Conservation (phyloP, 1,140 invertebrate genomes). For the Vanessa atalanta region DNA sequence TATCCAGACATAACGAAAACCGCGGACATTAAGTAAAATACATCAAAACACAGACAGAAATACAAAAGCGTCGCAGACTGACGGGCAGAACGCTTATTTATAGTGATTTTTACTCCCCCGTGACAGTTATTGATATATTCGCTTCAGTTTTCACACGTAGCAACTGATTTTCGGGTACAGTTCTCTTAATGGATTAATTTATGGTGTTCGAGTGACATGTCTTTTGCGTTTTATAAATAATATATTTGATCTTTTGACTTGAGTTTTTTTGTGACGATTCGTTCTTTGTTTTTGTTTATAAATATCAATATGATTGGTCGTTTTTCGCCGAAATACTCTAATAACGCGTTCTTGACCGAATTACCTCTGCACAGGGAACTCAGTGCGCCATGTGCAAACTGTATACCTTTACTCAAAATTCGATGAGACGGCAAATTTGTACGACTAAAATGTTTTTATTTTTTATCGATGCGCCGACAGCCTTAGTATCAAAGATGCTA, state of each 20-base stretch:
- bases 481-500: no score
- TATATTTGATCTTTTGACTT: background rate
- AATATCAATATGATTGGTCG: no score
- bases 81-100: constrained; percentile 59
- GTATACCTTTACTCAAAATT: no score
- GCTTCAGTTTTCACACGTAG: constrained; percentile 33
- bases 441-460: no score
- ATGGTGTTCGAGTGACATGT: constrained; percentile 13
- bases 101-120: constrained; percentile 46
- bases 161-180: constrained; percentile 17
- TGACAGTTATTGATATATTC: constrained; percentile 46
- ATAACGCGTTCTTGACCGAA: no score
- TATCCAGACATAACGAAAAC: constrained; percentile 51
- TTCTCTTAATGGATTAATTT: constrained; percentile 35
- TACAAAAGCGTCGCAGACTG: constrained; percentile 47
- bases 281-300: no score
- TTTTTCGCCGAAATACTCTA: no score
- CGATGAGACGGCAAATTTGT: no score
- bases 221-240: background rate
- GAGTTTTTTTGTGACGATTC: background rate
- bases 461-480: no score
- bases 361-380: no score
- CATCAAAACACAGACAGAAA: constrained; percentile 59
- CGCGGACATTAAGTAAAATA: constrained; percentile 52
- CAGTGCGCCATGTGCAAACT: no score